phyloP scores from a whole-genome alignment of 1,140 invertebrate species.

The Formica selysi region DNA sequence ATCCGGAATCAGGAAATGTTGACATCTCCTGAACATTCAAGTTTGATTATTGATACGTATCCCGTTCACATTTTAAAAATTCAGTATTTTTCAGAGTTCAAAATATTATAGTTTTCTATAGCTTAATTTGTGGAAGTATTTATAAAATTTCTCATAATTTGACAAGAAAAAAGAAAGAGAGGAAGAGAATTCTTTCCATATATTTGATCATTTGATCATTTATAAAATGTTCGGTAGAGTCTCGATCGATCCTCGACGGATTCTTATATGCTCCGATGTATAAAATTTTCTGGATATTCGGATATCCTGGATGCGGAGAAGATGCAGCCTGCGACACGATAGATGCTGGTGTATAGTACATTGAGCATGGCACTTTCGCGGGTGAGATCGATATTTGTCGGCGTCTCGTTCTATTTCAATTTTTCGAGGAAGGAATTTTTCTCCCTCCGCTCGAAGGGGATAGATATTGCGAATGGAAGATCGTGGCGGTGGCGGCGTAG shows the following conservation, averaged over 20 bases:
- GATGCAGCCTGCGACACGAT: background rate
- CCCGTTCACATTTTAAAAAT: background rate
- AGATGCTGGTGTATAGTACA: background rate
- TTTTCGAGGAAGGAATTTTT: slow-evolving; percentile 29
- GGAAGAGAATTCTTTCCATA: too few relatives aligned
- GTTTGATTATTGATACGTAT: too few relatives aligned
- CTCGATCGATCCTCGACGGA: background rate
- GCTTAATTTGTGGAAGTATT: background rate
- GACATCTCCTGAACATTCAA: too few relatives aligned
- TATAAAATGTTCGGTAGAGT: background rate
- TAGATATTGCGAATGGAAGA: slow-evolving; percentile 20
- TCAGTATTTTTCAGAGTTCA: background rate
- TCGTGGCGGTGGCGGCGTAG: background rate
- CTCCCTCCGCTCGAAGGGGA: background rate
- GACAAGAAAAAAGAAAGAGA: too few relatives aligned
- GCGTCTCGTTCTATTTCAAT: slow-evolving; percentile 48
- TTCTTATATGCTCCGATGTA: background rate
- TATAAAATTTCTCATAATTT: too few relatives aligned
- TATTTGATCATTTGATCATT: background rate
- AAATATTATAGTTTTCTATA: background rate
- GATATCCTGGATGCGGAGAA: slow-evolving; percentile 27
- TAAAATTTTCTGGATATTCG: slow-evolving; percentile 44
- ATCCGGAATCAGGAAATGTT: background rate
- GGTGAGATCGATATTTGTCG: background rate
- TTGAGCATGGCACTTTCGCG: slow-evolving; percentile 11